These are phyloP conservation scores for Pempheris klunzingeri DNA, from an alignment of 2,797 vertebrate species.

Conservation along the genomic window DNA sequence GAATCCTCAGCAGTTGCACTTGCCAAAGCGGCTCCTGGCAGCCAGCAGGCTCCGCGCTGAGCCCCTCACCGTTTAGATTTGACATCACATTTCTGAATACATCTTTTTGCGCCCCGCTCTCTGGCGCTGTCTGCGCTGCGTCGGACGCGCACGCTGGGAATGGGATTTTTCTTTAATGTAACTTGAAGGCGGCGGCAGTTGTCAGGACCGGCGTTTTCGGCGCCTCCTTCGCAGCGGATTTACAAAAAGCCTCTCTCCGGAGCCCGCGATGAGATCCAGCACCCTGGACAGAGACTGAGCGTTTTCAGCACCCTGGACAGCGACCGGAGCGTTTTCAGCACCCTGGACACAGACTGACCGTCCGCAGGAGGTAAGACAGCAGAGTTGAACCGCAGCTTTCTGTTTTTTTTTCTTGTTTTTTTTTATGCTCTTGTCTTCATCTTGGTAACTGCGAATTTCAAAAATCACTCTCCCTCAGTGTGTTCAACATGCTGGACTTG, in stretches of 20 bases:
- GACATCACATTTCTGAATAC: conserved; percentile 14
- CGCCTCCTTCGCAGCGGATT: conserved; percentile 78
- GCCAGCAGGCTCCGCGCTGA: conserved; percentile 53
- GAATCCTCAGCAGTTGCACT: conserved; percentile 70
- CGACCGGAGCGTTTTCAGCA: conserved; percentile 39
- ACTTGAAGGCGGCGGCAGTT: conserved; percentile 63
- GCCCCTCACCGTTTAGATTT: conserved; percentile 15
- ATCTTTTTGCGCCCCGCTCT: not conserved
- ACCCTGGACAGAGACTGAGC: conserved; percentile 62
- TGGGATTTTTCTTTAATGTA: conserved; percentile 65
- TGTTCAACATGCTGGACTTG: conserved; percentile 40
- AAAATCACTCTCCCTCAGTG: conserved; percentile 10
- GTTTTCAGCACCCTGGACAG: conserved; percentile 67
- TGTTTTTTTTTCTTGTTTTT: no score
- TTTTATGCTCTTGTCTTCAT: no score
- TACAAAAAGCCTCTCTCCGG: conserved; percentile 70
- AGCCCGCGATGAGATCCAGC: conserved; percentile 67
- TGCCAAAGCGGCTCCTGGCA: conserved; percentile 67
- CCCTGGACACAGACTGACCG: conserved; percentile 49
- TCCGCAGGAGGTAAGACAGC: conserved; percentile 62
- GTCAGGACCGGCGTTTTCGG: conserved; percentile 62
- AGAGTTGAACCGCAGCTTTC: conserved; percentile 40
- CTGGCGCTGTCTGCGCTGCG: conserved; percentile 14
- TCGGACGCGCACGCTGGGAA: conserved; percentile 35
- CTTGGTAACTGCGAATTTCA: no score